phyloP scores from a whole-genome alignment of 1,140 invertebrate species.

The Danaus plexippus region DNA sequence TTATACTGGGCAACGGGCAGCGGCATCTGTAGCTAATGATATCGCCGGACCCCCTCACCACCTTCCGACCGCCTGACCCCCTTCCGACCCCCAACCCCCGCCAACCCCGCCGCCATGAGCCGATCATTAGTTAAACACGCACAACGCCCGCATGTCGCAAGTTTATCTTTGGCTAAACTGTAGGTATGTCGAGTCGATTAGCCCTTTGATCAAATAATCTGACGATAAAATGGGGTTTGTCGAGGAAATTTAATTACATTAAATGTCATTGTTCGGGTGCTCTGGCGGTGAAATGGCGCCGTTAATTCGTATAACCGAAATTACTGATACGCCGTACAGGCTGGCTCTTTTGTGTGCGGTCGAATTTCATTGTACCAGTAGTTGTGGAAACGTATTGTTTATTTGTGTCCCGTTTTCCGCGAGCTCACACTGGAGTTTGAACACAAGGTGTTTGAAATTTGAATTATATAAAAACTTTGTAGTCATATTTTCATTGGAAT shows the following conservation, averaged over 20 bases:
- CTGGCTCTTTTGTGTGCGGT: too few relatives aligned
- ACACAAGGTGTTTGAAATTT: too few relatives aligned
- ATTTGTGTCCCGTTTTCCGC: too few relatives aligned
- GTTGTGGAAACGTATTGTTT: too few relatives aligned
- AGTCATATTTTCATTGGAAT: too few relatives aligned
- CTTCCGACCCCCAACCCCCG: conserved; percentile 12
- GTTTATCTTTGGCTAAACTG: conserved; percentile 69
- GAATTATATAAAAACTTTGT: too few relatives aligned
- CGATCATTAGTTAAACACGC: conserved; percentile 71
- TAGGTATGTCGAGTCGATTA: conserved; percentile 67
- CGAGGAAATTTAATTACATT: conserved; percentile 68
- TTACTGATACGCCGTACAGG: conserved; percentile 2
- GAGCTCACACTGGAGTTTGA: too few relatives aligned
- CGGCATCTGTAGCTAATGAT: conserved; percentile 69
- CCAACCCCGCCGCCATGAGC: conserved; percentile 44
- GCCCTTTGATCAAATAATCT: conserved; percentile 72
- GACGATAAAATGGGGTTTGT: conserved; percentile 64
- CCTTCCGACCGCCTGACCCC: conserved; percentile 12
- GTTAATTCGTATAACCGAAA: conserved; percentile 17
- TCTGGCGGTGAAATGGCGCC: conserved; percentile 34
- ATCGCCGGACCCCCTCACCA: conserved; percentile 41
- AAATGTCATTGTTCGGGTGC: conserved; percentile 56
- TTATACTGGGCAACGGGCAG: conserved; percentile 61
- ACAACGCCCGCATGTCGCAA: conserved; percentile 68
- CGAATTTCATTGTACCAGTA: too few relatives aligned